phyloP scores from a whole-genome alignment of 2,113 vertebrate genomes.

The Notechis scutatus region DNA sequence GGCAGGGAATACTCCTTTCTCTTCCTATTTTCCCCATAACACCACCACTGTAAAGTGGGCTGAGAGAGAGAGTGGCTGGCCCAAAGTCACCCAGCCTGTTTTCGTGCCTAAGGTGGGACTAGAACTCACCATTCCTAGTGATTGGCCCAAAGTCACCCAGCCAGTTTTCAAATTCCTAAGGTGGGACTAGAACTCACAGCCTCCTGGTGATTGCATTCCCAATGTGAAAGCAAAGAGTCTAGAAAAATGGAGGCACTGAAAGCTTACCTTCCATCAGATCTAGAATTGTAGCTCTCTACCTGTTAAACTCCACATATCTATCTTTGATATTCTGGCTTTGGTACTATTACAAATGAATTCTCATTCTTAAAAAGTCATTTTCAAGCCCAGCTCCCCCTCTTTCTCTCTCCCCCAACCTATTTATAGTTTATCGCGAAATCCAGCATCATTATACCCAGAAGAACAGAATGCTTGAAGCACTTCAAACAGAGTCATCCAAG shows the following conservation, averaged over 20 bases:
- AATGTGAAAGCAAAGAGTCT: background rate
- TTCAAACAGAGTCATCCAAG: conserved; percentile 14
- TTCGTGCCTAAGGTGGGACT: too few relatives aligned
- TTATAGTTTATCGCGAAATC: background rate
- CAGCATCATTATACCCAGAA: background rate
- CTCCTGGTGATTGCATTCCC: background rate
- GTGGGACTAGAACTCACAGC: background rate
- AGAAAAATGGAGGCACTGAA: background rate
- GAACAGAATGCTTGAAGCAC: background rate
- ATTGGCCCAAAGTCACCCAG: background rate
- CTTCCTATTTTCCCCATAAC: background rate
- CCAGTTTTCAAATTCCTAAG: background rate
- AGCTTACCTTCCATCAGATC: background rate
- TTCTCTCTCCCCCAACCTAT: background rate
- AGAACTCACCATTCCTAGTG: too few relatives aligned
- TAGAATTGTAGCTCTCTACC: too few relatives aligned
- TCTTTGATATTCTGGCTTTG: background rate
- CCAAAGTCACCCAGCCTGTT: background rate
- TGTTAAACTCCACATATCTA: background rate
- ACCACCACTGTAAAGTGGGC: background rate
- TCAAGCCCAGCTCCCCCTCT: background rate
- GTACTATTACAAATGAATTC: background rate
- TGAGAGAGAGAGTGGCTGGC: background rate
- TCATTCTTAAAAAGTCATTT: background rate
- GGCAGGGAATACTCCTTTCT: background rate